Evolutionary conservation across 2,113 vertebrate genomes (phyloP).

Genomic region (Lutjanus erythropterus): DNA sequence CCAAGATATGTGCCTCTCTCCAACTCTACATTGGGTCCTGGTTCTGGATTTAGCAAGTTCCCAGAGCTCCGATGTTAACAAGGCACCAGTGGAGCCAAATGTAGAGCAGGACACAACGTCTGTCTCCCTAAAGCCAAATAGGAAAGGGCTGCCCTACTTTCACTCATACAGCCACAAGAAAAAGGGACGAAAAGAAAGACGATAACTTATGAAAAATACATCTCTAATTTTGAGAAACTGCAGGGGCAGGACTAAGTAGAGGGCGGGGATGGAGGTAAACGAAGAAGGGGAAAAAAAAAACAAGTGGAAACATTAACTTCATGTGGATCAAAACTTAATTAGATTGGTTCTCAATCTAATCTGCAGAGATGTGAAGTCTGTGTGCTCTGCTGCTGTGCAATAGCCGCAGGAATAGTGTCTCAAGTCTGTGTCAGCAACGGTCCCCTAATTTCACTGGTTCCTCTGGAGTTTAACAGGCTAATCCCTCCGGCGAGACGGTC

Average conservation of each 20-base stretch:
- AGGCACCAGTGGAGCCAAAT: conserved; percentile 46
- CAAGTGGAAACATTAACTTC: conserved; percentile 24
- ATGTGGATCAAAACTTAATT: conserved; percentile 47
- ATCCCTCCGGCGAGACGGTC: conserved; percentile 33
- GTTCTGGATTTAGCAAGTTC: conserved; percentile 37
- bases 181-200: not conserved
- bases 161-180: conserved; percentile 38
- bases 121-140: conserved; percentile 37
- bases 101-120: conserved; percentile 62
- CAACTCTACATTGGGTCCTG: conserved; percentile 3
- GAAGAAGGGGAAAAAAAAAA: not conserved
- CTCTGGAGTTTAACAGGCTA: conserved; percentile 57
- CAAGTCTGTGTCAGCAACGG: not conserved
- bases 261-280: not conserved
- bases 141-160: conserved; percentile 69
- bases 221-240: not conserved
- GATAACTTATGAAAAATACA: not conserved
- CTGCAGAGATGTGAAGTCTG: conserved; percentile 13
- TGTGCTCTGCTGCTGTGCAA: conserved; percentile 1
- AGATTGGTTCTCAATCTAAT: conserved; percentile 40
- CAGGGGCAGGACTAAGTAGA: not conserved
- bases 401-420: conserved; percentile 22
- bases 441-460: conserved; percentile 44
- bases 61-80: conserved; percentile 49
- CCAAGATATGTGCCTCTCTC: conserved; percentile 2